These are phyloP conservation scores for Melanotaenia maccullochi DNA, from an alignment of 2,797 vertebrate species.

Conservation along the genomic window DNA sequence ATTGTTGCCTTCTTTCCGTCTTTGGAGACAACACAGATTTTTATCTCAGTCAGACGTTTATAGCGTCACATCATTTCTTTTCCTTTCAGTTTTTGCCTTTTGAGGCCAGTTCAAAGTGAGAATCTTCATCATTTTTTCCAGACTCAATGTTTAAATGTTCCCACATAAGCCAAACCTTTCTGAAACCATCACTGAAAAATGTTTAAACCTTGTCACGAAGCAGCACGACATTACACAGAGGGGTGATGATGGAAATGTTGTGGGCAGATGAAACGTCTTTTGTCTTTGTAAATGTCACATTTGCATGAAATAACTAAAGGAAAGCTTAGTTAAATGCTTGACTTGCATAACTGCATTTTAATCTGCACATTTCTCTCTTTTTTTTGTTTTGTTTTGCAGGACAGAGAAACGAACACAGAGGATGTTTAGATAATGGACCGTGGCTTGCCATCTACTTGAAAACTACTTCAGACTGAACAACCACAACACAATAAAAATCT, in stretches of 20 bases:
- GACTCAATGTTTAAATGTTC: constrained; percentile 5
- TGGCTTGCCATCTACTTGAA: constrained; percentile 14
- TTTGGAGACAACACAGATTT: constrained; percentile 27
- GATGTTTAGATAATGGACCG: constrained; percentile 20
- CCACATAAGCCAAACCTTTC: background rate
- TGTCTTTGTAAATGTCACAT: constrained; percentile 37
- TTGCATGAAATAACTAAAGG: constrained; percentile 20
- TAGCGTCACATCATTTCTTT: constrained; percentile 48
- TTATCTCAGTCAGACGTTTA: constrained; percentile 58
- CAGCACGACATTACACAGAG: constrained; percentile 24
- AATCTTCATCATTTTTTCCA: constrained; percentile 29
- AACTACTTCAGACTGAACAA: constrained; percentile 13
- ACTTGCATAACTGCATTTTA: constrained; percentile 26
- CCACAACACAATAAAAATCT: constrained; percentile 12
- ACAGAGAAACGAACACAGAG: constrained; percentile 31
- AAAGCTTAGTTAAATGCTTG: constrained; percentile 7
- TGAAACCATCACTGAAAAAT: constrained; percentile 7
- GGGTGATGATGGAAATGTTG: constrained; percentile 20
- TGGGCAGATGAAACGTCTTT: constrained; percentile 19
- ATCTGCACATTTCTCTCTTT: constrained; percentile 34
- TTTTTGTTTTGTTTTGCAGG: constrained; percentile 56
- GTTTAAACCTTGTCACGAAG: constrained; percentile 31
- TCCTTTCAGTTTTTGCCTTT: background rate
- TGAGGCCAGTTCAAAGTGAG: constrained; percentile 16
- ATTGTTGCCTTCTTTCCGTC: constrained; percentile 47